Evolutionary conservation across 2,113 vertebrate genomes (phyloP).

Genomic region (Orthonyx spaldingii): DNA sequence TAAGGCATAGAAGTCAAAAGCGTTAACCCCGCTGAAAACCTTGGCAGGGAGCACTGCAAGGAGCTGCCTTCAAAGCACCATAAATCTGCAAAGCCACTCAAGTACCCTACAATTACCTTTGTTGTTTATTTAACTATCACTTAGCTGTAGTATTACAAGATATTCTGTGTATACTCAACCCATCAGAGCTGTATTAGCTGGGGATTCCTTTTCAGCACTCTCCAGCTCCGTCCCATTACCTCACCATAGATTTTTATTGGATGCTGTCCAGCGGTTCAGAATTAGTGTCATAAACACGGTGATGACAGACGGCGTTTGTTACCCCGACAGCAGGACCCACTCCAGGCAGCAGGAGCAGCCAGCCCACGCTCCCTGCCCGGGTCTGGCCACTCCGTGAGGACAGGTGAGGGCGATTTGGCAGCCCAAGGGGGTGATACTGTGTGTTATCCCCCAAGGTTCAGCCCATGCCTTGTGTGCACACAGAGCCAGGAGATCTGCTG

Average conservation of each 20-base stretch:
- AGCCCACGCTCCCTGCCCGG: not conserved
- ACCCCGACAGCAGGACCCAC: not conserved
- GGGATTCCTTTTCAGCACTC: not conserved
- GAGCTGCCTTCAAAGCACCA: not conserved
- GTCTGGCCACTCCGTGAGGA: not conserved
- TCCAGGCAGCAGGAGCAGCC: constrained; percentile 14
- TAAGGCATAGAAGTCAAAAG: constrained; percentile 2
- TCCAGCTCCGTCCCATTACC: not conserved
- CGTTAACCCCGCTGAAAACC: constrained; percentile 1
- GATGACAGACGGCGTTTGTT: constrained; percentile 3
- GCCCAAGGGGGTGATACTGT: not conserved
- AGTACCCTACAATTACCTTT: not conserved
- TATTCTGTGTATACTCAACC: not conserved
- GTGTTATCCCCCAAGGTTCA: not conserved
- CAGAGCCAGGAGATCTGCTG: not conserved
- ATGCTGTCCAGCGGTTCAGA: not conserved
- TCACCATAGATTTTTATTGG: not conserved
- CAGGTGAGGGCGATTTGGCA: not conserved
- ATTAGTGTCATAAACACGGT: not conserved
- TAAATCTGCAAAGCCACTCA: constrained; percentile 22
- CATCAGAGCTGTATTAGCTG: not conserved
- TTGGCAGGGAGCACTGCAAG: constrained; percentile 32
- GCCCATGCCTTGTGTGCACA: not conserved
- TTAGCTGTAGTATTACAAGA: constrained; percentile 9
- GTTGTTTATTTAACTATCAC: constrained; percentile 1